Evolutionary conservation across 2,797 vertebrate species (phyloP), one percentile per base, ranked within the genome.

Genomic region (Darevskia mixta): DNA sequence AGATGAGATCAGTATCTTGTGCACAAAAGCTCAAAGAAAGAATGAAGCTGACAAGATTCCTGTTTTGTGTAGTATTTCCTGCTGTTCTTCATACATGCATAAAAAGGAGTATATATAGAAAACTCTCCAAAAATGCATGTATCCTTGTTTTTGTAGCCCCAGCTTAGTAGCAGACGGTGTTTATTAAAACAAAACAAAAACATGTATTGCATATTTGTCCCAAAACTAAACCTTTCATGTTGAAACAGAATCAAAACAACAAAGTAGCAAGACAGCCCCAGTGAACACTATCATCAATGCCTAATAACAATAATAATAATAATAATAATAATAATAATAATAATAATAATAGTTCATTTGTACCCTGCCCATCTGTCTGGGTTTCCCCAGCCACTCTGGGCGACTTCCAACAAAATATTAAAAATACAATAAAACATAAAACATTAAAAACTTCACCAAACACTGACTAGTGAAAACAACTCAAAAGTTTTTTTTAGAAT

Each of bases 11-110:
- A 27, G 61, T 67, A 49, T 41, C 61, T 67, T 72, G 80, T 25
- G 73, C 79, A 76, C 58, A 41, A 55, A 25, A 82, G 66, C 80
- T 55, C 23, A 35, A 49, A 86, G 55, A n/a, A 76, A 45, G 58
- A 61, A 32, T 15, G 32, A 66, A 67, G 38, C 27, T 87, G 55
- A 73, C 15, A 29, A n/a, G 25, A 0, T 43, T 45, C n/a, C 13
- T 79, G 27, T 79, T 87, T 49, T 88, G 72, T 55, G 29, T 25
- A 55, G 86, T 64, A n/a, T 82, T 76, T 82, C 58, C 73, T 55
- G 72, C 72, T 82, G 11, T 23, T 9, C 8, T 72, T 58, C 69
- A 25, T 25, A 32, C 49, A 18, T 13, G 10, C 25, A 20, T 55
- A 72, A 3, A 32, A 25, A 73, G n/a, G 23, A 58, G 32, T 35